Base-by-base conservation (phyloP, 2,888 invertebrate species). In the Pollenia griseotomentosa region DNA sequence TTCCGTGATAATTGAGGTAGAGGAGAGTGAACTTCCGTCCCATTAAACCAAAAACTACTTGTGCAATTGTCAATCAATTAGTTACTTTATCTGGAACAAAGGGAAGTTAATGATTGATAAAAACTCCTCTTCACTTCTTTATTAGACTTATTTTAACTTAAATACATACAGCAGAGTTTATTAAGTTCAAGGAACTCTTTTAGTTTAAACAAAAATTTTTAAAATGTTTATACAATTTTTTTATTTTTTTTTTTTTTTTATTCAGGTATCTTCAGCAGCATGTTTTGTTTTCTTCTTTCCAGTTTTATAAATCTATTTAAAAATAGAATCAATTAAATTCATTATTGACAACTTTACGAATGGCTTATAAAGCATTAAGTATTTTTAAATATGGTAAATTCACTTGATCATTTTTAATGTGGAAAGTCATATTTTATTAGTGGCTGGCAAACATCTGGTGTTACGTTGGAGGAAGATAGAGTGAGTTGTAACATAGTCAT, bases 11-110 rank as follows among this genome's bases (percentile, higher is more conserved):
- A 81, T 48, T 83, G 73, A 74, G 71, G 66, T 77, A 71, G 79
- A 75, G 83, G 77, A 71, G n/a, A 80, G 80, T 70, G 79, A 83
- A 86, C 79, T 83, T 86, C 83, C 86, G 70, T 51, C 12, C 0
- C 10, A 23, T 12, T 44, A 57, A 79, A 73, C 44, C 33, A 51
- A 44, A 73, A 51, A 63, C 40, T 19, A 46, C 11, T 46, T 77
- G 44, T 16, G 73, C 16, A 65, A 81, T 81, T 71, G 66, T 61
- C 70, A 73, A 59, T 48, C 46, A 51, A 85, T 53, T 81, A 46
- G 1, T 44, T 51, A 33, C 33, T 59, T n/a, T 5, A 74, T 79
- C 11, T 16, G 7, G 46, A 42, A 46, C 14, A 65, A 77, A 23
- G 71, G 78, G 59, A 78, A 59, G 44, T 53, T 16, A 51, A 33